These are phyloP conservation scores for Platycheirus albimanus DNA, from an alignment of 2,888 invertebrate species.

Conservation along the genomic window DNA sequence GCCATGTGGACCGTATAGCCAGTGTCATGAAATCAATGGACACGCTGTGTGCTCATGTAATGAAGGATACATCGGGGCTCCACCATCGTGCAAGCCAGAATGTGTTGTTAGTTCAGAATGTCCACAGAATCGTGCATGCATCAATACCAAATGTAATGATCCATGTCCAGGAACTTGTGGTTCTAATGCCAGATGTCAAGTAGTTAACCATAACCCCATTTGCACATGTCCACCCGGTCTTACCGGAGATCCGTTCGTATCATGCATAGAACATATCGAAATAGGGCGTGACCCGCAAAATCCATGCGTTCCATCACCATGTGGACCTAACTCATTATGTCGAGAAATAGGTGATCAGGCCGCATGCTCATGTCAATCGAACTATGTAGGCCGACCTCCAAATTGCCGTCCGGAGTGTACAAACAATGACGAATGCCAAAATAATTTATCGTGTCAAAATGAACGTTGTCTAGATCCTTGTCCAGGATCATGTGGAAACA, in stretches of 20 bases:
- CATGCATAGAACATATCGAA: constrained; percentile 83
- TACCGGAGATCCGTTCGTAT: constrained; percentile 86
- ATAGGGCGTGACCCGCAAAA: constrained; percentile 83
- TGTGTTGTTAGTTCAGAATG: constrained; percentile 88
- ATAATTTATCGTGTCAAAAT: constrained; percentile 90
- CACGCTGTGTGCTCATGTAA: constrained; percentile 87
- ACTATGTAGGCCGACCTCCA: constrained; percentile 92
- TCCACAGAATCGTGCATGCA: constrained; percentile 85
- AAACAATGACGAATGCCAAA: constrained; percentile 91
- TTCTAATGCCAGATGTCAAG: constrained; percentile 86
- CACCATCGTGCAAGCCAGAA: constrained; percentile 87
- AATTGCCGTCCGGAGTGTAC: constrained; percentile 93
- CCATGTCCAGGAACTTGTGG: constrained; percentile 88
- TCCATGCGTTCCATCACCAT: constrained; percentile 91
- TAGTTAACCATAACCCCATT: constrained; percentile 87
- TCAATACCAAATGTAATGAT: constrained; percentile 86
- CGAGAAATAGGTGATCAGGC: constrained; percentile 91
- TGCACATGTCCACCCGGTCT: constrained; percentile 86
- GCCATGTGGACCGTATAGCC: constrained; percentile 88
- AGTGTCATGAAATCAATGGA: constrained; percentile 86
- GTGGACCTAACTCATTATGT: constrained; percentile 92
- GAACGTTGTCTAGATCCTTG: constrained; percentile 93
- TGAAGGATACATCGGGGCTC: constrained; percentile 86
- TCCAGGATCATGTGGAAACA: constrained; percentile 89
- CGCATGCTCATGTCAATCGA: constrained; percentile 92